Conservation (phyloP, 2,113 vertebrate genomes). For the Alexandromys fortis region DNA sequence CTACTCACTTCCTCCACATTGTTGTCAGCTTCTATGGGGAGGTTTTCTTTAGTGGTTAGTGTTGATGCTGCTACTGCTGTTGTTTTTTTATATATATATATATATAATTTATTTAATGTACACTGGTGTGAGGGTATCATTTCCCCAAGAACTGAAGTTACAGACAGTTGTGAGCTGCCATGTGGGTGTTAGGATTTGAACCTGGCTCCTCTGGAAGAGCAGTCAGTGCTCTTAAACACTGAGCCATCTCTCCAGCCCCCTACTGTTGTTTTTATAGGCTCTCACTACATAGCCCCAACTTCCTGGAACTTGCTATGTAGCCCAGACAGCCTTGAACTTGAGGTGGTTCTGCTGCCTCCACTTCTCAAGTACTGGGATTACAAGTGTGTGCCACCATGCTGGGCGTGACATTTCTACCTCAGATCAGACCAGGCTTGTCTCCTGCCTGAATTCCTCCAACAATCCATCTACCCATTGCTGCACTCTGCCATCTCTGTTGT, state of each 20-base stretch:
- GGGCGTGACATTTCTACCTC: conserved; percentile 14
- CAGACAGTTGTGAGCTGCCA: not conserved
- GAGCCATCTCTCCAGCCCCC: not conserved
- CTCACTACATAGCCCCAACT: not conserved
- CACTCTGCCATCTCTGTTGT: not conserved
- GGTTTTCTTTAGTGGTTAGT: not conserved
- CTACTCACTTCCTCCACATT: not conserved
- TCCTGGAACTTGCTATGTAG: not conserved
- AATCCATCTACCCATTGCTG: not conserved
- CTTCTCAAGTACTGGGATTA: not conserved
- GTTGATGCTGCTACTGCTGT: not conserved
- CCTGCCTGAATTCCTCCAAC: not conserved
- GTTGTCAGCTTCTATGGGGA: not conserved
- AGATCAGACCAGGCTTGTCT: not conserved
- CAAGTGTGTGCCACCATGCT: not conserved
- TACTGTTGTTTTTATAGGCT: not conserved
- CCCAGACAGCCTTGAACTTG: not conserved
- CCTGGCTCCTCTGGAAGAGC: not conserved
- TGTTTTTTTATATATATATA: too few relatives aligned
- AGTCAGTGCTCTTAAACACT: not conserved
- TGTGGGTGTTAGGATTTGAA: not conserved
- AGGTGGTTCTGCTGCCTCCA: not conserved
- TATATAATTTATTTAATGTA: not conserved
- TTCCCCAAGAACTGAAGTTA: not conserved
- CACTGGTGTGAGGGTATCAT: not conserved